These are phyloP conservation scores for Phocides pigmalion DNA, from an alignment of 1,140 invertebrate genomes.

Conservation along the genomic window DNA sequence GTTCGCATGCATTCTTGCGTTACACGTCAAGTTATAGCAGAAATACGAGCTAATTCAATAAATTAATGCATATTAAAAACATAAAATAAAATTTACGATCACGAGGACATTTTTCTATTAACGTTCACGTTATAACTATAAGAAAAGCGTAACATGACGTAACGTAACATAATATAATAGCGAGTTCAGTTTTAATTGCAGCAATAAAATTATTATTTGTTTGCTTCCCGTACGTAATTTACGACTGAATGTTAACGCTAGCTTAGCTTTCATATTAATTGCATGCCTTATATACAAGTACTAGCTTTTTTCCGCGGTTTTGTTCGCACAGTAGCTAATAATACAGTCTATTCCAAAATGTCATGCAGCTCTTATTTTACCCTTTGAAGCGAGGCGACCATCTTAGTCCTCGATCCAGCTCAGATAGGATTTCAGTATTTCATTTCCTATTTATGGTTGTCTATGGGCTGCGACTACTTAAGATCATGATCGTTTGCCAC, in stretches of 20 bases:
- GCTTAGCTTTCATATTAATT: constrained; percentile 22
- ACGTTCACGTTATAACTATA: constrained; percentile 18
- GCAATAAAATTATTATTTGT: constrained; percentile 31
- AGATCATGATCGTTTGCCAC: too few relatives aligned
- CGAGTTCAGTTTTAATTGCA: constrained; percentile 29
- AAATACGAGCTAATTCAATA: not conserved
- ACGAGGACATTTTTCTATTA: constrained; percentile 25
- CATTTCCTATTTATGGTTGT: too few relatives aligned
- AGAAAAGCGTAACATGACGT: constrained; percentile 2
- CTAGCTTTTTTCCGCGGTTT: too few relatives aligned
- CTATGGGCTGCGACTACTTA: too few relatives aligned
- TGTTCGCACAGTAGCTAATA: too few relatives aligned
- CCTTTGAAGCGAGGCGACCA: too few relatives aligned
- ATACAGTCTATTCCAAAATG: too few relatives aligned
- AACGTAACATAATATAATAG: too few relatives aligned
- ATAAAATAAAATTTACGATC: constrained; percentile 15
- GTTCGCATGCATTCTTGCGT: not conserved
- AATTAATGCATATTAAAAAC: not conserved
- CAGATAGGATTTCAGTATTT: too few relatives aligned
- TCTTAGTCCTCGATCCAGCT: too few relatives aligned
- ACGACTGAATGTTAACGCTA: constrained; percentile 13
- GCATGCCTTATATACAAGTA: not conserved
- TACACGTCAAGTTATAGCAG: not conserved
- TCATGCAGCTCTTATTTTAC: too few relatives aligned
- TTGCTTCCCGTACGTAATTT: constrained; percentile 19